These are phyloP conservation scores for Ammodramus savannarum DNA, from an alignment of 2,113 vertebrate genomes.

Conservation along the genomic window DNA sequence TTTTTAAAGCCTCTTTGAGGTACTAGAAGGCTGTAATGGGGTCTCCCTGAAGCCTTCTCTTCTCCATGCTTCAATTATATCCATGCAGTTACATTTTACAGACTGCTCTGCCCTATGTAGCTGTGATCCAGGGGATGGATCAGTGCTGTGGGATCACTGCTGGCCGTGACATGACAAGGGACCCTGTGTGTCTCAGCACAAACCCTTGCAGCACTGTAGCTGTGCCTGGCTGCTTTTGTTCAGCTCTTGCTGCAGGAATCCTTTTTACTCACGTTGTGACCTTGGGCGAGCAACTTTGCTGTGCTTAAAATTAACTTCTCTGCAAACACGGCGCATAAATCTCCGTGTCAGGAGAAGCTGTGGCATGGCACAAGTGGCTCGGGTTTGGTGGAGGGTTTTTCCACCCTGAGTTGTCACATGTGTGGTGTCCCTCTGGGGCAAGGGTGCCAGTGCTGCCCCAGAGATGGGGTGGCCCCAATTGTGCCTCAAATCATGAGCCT, in stretches of 20 bases:
- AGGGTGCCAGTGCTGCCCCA: background rate
- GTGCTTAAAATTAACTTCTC: background rate
- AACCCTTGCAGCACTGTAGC: background rate
- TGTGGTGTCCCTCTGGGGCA: accelerated
- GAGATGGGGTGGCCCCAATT: accelerated
- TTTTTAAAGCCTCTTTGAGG: background rate
- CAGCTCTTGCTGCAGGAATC: background rate
- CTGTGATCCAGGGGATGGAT: background rate
- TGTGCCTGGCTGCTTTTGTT: background rate
- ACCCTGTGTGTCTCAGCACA: accelerated
- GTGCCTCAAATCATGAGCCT: background rate
- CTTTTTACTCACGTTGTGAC: background rate
- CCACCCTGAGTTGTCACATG: accelerated
- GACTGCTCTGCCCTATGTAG: accelerated
- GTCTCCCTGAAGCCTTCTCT: background rate
- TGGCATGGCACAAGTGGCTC: accelerated
- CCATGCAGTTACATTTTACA: accelerated
- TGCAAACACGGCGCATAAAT: background rate
- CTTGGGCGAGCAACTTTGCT: background rate
- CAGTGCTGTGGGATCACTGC: background rate
- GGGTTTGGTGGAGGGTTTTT: background rate
- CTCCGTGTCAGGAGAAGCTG: background rate
- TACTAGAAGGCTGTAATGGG: background rate
- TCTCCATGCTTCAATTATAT: background rate
- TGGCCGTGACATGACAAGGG: background rate